Conservation (phyloP, 2,888 invertebrate species). For the Ernsta delagoae region DNA sequence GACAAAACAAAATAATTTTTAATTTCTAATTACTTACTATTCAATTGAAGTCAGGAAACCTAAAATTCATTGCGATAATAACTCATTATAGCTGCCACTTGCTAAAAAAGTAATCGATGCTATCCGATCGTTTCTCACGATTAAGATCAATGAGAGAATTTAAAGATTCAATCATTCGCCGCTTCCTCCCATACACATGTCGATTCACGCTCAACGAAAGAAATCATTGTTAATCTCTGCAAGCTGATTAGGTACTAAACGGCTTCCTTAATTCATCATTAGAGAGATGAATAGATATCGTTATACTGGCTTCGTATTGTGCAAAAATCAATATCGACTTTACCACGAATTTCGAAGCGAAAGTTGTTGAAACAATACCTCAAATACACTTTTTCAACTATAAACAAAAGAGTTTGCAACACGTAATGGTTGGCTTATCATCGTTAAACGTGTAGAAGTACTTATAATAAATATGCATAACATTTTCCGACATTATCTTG, state of each 20-base stretch:
- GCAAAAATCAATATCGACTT: too few species aligned
- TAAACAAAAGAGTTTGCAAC: constrained; percentile 9
- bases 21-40: too few species aligned
- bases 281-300: too few species aligned
- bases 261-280: constrained; percentile 22
- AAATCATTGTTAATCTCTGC: constrained; percentile 8
- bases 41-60: too few species aligned
- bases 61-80: background rate
- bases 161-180: constrained; percentile 7
- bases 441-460: constrained; percentile 5
- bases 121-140: constrained; percentile 28
- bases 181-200: constrained; percentile 28
- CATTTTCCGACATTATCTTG: background rate
- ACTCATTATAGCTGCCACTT: background rate
- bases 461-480: background rate
- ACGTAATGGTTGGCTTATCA: background rate
- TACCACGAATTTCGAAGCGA: background rate
- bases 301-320: too few species aligned
- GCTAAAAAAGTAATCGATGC: constrained; percentile 10
- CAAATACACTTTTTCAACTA: background rate
- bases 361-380: background rate
- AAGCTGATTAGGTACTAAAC: constrained; percentile 5
- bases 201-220: constrained; percentile 17
- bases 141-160: constrained; percentile 28
- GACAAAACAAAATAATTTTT: too few species aligned